Evolutionary conservation across 2,797 vertebrate species (phyloP).

Genomic region (Danio jaintianensis): DNA sequence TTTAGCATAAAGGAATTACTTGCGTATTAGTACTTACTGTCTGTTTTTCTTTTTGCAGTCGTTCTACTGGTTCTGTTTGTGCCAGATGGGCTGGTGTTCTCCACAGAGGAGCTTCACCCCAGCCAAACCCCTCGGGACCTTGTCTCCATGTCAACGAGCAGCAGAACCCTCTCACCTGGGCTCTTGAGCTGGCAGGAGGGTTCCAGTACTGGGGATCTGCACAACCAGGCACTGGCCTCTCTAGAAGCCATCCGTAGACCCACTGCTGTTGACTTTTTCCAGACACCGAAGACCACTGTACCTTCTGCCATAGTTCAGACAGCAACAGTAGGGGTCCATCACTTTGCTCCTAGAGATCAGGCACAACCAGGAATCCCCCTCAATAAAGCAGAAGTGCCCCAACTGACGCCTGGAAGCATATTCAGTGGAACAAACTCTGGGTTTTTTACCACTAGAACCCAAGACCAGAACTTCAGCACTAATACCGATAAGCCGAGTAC

Average conservation of each 20-base stretch:
- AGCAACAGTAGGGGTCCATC: slow-evolving; percentile 10
- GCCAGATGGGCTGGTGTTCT: slow-evolving; percentile 87
- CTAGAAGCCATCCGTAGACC: slow-evolving; percentile 58
- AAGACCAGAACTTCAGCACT: slow-evolving; percentile 50
- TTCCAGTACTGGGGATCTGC: slow-evolving; percentile 74
- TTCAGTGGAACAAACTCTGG: slow-evolving; percentile 46
- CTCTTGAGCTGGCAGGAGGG: slow-evolving; percentile 69
- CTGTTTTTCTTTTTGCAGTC: slow-evolving; percentile 75
- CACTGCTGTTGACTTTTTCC: slow-evolving; percentile 23
- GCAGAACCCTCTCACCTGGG: slow-evolving; percentile 58
- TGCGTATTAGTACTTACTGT: slow-evolving; percentile 56
- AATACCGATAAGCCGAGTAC: slow-evolving; percentile 51
- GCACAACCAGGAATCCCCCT: neutral
- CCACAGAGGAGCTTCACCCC: slow-evolving; percentile 84
- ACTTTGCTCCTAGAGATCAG: slow-evolving; percentile 13
- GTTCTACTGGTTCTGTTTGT: slow-evolving; percentile 92
- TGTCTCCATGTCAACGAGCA: slow-evolving; percentile 77
- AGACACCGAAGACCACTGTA: slow-evolving; percentile 33
- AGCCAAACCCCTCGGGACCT: slow-evolving; percentile 81
- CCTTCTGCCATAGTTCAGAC: slow-evolving; percentile 20
- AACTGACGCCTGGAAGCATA: slow-evolving; percentile 11
- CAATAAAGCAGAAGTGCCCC: neutral
- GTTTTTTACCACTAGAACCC: slow-evolving; percentile 11
- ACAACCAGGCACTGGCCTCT: slow-evolving; percentile 51
- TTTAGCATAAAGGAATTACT: slow-evolving; percentile 1